Conservation (phyloP, 2,113 vertebrate genomes). For the Platichthys stellatus region DNA sequence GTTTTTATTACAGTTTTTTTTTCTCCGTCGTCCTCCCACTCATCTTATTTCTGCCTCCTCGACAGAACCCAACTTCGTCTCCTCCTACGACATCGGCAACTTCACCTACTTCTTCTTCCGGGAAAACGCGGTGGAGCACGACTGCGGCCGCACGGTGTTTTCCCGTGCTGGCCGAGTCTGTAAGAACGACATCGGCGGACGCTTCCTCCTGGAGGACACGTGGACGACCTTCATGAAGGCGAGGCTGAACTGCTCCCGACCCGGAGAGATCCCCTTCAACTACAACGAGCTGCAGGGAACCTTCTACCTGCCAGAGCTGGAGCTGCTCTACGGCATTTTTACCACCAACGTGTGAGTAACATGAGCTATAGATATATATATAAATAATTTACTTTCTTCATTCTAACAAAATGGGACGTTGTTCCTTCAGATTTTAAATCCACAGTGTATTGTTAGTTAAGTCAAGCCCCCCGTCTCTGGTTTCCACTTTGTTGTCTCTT, state of each 20-base stretch:
- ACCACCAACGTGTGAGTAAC: slow-evolving; percentile 95
- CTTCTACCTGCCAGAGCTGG: slow-evolving; percentile 94
- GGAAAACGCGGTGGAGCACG: slow-evolving; percentile 95
- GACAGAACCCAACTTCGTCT: slow-evolving; percentile 97
- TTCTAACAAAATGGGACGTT: too few species aligned
- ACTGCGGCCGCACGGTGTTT: slow-evolving; percentile 94
- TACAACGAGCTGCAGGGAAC: slow-evolving; percentile 97
- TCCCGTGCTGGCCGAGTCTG: slow-evolving; percentile 94
- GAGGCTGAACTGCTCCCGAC: slow-evolving; percentile 94
- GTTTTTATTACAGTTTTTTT: slow-evolving; percentile 7
- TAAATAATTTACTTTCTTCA: background rate
- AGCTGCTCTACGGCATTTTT: slow-evolving; percentile 96
- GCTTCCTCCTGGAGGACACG: slow-evolving; percentile 95
- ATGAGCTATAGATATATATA: background rate
- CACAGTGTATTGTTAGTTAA: too few species aligned
- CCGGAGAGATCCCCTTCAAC: slow-evolving; percentile 96
- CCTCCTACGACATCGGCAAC: slow-evolving; percentile 95
- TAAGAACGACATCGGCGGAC: slow-evolving; percentile 96
- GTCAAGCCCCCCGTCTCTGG: too few species aligned
- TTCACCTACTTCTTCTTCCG: slow-evolving; percentile 99
- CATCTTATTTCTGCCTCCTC: slow-evolving; percentile 2
- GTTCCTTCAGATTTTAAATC: too few species aligned
- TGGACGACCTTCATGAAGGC: slow-evolving; percentile 99
- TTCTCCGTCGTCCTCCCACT: slow-evolving; percentile 6
- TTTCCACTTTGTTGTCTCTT: too few species aligned